Conservation (phyloP, 1,140 invertebrate genomes). For the Notospermus geniculatus region DNA sequence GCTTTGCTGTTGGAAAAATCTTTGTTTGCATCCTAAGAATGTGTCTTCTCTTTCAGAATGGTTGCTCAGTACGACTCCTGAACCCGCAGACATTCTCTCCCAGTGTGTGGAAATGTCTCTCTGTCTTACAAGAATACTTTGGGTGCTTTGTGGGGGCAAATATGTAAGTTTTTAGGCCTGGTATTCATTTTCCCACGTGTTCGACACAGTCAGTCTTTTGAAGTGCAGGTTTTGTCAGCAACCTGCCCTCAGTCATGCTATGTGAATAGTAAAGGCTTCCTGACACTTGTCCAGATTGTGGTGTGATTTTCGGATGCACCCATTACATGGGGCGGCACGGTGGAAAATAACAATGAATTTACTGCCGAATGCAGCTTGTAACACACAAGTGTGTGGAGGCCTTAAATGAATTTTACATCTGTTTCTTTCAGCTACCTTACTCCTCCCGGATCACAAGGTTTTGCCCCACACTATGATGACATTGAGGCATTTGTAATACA, state of each 20-base stretch:
- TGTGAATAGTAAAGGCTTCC: no score
- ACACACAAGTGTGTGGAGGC: no score
- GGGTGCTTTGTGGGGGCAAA: slow-evolving; percentile 92
- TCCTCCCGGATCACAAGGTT: slow-evolving; percentile 92
- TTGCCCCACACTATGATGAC: slow-evolving; percentile 98
- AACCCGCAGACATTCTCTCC: slow-evolving; percentile 89
- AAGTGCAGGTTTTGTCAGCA: no score
- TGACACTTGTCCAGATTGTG: no score
- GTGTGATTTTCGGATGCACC: no score
- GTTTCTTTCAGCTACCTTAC: slow-evolving; percentile 72
- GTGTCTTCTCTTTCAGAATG: slow-evolving; percentile 60
- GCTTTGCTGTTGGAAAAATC: no score
- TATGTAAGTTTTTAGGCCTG: slow-evolving; percentile 65
- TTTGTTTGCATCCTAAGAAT: slow-evolving; percentile 9
- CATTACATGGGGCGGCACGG: no score
- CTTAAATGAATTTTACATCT: not conserved
- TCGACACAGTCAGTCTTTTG: no score
- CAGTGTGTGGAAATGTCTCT: slow-evolving; percentile 62
- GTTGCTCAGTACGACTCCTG: slow-evolving; percentile 85
- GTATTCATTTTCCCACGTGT: no score
- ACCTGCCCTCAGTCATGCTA: no score
- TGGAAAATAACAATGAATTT: no score
- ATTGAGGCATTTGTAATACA: slow-evolving; percentile 98
- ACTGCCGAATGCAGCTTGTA: no score
- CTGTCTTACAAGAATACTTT: slow-evolving; percentile 91